A percentile compares a stretch with the other conserved stretches of the same genome.
These are phyloP conservation scores for Chaetophractus vellerosus DNA, from an alignment of 2,797 vertebrate species.

Conservation along the genomic window DNA sequence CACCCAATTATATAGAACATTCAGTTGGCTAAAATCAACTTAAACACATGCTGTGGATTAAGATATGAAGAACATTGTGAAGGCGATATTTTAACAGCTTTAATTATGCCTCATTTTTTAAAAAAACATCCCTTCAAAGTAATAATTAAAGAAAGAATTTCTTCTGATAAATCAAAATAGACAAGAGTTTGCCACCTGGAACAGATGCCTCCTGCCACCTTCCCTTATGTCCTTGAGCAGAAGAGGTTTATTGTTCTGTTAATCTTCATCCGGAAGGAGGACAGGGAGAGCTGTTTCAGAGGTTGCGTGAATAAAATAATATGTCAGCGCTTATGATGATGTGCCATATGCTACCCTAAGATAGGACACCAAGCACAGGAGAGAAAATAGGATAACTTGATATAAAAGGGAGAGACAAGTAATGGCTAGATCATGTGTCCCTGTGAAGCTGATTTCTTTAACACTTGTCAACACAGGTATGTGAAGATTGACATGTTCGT, in stretches of 20 bases:
- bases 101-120: slow-evolving; percentile 56
- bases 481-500: slow-evolving; percentile 86
- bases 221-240: neutral
- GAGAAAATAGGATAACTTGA: slow-evolving; percentile 70
- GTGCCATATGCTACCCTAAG: neutral
- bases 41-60: neutral
- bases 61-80: neutral
- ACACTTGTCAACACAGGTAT: slow-evolving; percentile 84
- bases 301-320: neutral
- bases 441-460: slow-evolving; percentile 77
- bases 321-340: slow-evolving; percentile 60
- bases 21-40: slow-evolving; percentile 37
- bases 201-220: neutral
- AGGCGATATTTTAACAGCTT: slow-evolving; percentile 56
- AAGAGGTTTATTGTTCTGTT: neutral
- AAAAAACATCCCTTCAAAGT: slow-evolving; percentile 62
- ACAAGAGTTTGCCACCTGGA: neutral
- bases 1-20: neutral
- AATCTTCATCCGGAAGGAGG: neutral
- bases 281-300: neutral
- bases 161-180: slow-evolving; percentile 49
- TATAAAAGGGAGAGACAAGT: slow-evolving; percentile 80
- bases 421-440: slow-evolving; percentile 80
- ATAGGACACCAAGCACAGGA: slow-evolving; percentile 21
- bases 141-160: slow-evolving; percentile 38